phyloP scores from a whole-genome alignment of 2,113 vertebrate genomes.

The Psilopogon haemacephalus region DNA sequence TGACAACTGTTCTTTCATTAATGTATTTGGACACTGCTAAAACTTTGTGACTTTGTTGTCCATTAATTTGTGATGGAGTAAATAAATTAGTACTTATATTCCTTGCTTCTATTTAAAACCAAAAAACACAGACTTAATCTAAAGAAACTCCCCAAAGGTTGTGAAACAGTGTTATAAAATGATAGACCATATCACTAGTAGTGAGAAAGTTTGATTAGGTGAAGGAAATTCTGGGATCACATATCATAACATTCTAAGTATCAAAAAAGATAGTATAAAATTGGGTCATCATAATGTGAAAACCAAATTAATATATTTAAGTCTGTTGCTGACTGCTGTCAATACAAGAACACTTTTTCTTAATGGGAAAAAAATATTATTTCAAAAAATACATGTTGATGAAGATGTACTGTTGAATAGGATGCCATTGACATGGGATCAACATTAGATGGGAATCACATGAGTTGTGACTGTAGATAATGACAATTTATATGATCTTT shows the following conservation, averaged over 20 bases:
- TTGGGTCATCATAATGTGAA: neutral
- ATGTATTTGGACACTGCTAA: neutral
- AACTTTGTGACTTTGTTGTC: neutral
- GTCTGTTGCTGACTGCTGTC: neutral
- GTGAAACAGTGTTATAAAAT: neutral
- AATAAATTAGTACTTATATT: neutral
- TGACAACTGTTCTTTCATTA: neutral
- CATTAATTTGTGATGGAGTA: neutral
- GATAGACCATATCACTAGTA: rapidly evolving
- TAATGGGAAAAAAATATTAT: neutral
- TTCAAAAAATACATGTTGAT: neutral
- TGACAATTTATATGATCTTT: neutral
- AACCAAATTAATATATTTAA: neutral
- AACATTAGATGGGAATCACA: no score
- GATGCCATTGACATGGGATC: neutral
- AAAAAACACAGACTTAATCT: neutral
- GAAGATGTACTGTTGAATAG: neutral
- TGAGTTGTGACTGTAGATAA: no score
- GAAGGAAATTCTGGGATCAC: neutral
- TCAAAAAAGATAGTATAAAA: neutral
- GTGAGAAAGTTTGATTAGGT: neutral
- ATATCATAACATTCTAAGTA: no score
- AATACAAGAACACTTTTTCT: neutral
- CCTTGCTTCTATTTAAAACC: neutral
- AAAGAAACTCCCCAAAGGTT: neutral